These are phyloP conservation scores for Ginglymostoma cirratum DNA, from an alignment of 2,113 vertebrate species.

Conservation along the genomic window DNA sequence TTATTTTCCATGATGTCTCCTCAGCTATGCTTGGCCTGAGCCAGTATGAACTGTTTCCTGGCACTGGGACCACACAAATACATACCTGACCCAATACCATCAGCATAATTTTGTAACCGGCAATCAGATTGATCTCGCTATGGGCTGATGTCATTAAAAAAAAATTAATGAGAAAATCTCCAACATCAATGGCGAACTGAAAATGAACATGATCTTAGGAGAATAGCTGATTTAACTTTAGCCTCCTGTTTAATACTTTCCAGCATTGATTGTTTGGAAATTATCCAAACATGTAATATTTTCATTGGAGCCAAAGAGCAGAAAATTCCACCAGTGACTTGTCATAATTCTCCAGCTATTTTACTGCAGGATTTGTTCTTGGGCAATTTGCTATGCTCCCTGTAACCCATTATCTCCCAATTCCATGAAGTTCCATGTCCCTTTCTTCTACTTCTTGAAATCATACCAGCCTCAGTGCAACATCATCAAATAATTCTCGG, in stretches of 20 bases:
- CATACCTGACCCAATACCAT: neutral
- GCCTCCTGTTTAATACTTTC: neutral
- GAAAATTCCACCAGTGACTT: constrained; percentile 13
- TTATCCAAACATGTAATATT: constrained; percentile 12
- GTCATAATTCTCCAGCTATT: neutral
- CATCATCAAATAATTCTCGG: neutral
- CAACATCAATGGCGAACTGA: neutral
- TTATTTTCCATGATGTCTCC: constrained; percentile 37
- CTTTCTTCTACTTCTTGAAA: neutral
- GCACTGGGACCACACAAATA: neutral
- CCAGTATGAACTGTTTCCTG: constrained; percentile 20
- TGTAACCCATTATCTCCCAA: neutral
- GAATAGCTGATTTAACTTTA: neutral
- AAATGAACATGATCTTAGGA: neutral
- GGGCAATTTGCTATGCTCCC: neutral
- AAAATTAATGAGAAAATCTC: neutral
- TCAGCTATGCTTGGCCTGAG: neutral
- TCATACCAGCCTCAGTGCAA: neutral
- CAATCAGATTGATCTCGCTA: neutral
- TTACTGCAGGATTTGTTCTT: neutral
- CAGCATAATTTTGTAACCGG: neutral
- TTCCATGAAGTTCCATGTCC: neutral
- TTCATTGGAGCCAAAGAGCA: neutral
- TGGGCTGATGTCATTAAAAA: neutral
- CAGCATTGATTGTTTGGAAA: neutral